These are phyloP conservation scores for Drosophila setifemur DNA, from an alignment of 1,140 invertebrate genomes.

Conservation along the genomic window DNA sequence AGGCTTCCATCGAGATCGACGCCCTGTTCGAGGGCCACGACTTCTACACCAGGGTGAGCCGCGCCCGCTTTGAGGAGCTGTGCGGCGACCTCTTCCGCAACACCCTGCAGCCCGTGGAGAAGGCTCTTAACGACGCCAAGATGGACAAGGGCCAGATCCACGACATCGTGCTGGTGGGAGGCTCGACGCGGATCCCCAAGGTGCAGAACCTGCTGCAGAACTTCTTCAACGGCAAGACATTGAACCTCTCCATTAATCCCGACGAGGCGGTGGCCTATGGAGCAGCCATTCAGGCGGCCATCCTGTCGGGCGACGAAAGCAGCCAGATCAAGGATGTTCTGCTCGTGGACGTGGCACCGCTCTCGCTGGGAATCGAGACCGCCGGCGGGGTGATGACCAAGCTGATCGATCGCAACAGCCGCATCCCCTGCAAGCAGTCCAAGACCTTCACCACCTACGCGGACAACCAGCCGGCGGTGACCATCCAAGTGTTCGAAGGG, in stretches of 20 bases:
- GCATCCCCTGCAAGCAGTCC: slow-evolving; percentile 86
- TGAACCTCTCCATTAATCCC: slow-evolving; percentile 89
- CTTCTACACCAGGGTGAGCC: slow-evolving; percentile 92
- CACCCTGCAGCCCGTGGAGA: slow-evolving; percentile 88
- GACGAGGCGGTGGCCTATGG: slow-evolving; percentile 90
- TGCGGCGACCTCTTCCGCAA: slow-evolving; percentile 90
- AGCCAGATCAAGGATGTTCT: slow-evolving; percentile 88
- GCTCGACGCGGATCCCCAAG: slow-evolving; percentile 86
- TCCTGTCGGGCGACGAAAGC: slow-evolving; percentile 87
- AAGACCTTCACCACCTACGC: slow-evolving; percentile 87
- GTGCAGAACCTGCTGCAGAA: slow-evolving; percentile 86
- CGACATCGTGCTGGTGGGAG: slow-evolving; percentile 86
- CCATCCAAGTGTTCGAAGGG: slow-evolving; percentile 87
- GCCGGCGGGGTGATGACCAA: slow-evolving; percentile 86
- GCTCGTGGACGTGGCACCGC: slow-evolving; percentile 84
- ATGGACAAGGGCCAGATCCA: slow-evolving; percentile 87
- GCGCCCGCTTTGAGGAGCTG: slow-evolving; percentile 93
- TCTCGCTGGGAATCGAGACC: slow-evolving; percentile 85
- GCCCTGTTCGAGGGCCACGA: slow-evolving; percentile 90
- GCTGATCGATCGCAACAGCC: slow-evolving; percentile 85
- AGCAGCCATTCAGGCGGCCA: slow-evolving; percentile 90
- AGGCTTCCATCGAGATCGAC: slow-evolving; percentile 88
- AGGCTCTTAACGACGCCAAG: slow-evolving; percentile 88
- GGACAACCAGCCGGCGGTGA: slow-evolving; percentile 88
- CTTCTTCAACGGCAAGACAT: slow-evolving; percentile 85